Conservation (phyloP, 1,140 invertebrate genomes). For the Papilio polyxenes region DNA sequence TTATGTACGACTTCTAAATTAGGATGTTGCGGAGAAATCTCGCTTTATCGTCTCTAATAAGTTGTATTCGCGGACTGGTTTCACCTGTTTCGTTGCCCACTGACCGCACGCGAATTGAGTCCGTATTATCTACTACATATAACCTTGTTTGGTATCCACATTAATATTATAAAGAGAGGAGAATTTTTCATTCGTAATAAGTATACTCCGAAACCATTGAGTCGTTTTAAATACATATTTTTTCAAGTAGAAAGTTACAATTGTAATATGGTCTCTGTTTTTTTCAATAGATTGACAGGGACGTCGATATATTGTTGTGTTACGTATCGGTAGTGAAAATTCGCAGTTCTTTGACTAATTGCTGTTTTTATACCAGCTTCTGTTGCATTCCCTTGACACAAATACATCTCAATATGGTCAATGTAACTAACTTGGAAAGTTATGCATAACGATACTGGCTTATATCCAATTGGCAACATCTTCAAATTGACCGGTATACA, state of each 20-base stretch:
- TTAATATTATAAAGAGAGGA: neutral
- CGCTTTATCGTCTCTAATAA: constrained; percentile 33
- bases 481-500: constrained; percentile 2
- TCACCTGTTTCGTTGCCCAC: constrained; percentile 34
- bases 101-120: constrained; percentile 31
- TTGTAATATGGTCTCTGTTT: neutral
- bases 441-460: constrained; percentile 12
- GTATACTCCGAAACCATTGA: neutral
- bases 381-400: neutral
- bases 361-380: neutral
- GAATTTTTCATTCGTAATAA: neutral
- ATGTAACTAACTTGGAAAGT: neutral
- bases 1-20: constrained; percentile 32
- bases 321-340: neutral
- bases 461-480: constrained; percentile 27
- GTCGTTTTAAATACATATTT: neutral
- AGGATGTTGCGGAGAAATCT: constrained; percentile 37
- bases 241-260: neutral
- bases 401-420: neutral
- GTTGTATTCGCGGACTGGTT: constrained; percentile 38
- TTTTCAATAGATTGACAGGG: neutral
- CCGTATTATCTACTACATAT: constrained; percentile 23
- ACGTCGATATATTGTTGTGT: neutral
- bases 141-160: constrained; percentile 9
- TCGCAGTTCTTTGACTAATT: neutral